These are phyloP conservation scores for Dreissena rostriformis DNA, from an alignment of 1,140 invertebrate genomes.

Conservation along the genomic window DNA sequence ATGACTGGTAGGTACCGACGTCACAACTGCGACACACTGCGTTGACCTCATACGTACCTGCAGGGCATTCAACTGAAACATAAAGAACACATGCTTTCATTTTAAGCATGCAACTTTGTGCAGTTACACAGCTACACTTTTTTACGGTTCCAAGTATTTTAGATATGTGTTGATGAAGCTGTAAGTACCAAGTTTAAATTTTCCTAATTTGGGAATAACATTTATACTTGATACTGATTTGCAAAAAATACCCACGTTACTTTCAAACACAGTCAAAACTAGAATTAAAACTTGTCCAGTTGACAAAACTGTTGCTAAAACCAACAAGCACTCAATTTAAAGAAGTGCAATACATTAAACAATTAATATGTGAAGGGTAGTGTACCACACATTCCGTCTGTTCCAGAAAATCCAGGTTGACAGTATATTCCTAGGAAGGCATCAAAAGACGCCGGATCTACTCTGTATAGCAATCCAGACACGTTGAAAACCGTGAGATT, in stretches of 20 bases:
- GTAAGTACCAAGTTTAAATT: background rate
- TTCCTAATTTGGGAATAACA: background rate
- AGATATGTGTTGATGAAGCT: too few relatives aligned
- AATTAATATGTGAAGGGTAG: background rate
- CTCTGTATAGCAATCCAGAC: background rate
- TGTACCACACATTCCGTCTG: background rate
- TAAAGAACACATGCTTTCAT: background rate
- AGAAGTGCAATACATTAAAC: background rate
- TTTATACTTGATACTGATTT: background rate
- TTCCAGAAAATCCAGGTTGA: background rate
- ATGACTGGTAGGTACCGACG: conserved; percentile 12
- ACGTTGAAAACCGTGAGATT: background rate
- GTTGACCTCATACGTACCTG: background rate
- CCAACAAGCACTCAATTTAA: too few relatives aligned
- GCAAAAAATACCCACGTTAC: background rate
- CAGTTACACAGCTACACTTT: background rate
- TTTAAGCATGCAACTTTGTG: background rate
- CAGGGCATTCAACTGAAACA: conserved; percentile 12
- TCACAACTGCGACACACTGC: conserved; percentile 17
- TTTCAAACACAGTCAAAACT: background rate
- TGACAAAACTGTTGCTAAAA: background rate
- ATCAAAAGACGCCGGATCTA: background rate
- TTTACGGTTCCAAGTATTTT: background rate
- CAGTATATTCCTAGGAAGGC: background rate
- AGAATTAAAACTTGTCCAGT: background rate